Evolutionary conservation across 1,140 invertebrate species (phyloP), one percentile per base, ranked within the genome.

Genomic region (Temnothorax longispinosus): DNA sequence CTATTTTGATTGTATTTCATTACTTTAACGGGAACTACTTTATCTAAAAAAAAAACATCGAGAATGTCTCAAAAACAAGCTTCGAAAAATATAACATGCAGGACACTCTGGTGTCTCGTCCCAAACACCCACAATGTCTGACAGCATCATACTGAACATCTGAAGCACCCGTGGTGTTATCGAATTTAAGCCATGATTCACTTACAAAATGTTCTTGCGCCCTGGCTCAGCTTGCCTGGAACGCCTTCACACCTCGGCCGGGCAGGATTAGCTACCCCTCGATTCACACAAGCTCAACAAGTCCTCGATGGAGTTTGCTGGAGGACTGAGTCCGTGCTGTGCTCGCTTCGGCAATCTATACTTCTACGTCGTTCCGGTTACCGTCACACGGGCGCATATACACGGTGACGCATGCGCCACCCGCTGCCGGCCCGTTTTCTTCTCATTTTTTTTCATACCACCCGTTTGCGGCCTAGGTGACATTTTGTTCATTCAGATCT

Each of bases 321-420:
- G 89, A 94, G 93, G 87, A 94, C 91, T 94, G 93, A 92, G 90
- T 88, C 80, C 69, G 82, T 92, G 86, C 82, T 50, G 85, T 86
- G 84, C 69, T 77, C 21, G 69, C 89, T 81, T 86, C 72, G 89
- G 82, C 93, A 93, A 94, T 94, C 94, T 94, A 94, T 94, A 94
- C 94, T 93, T 90, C 80, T 78, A 88, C 90, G 90, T 87, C 82
- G 92, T 91, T 93, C 90, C 86, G 89, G 87, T 91, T 89, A 75
- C 89, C 89, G 72, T 92, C 89, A 87, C 92, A 89, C 88, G 92
- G 77, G 92, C 92, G 92, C 91, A 89, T 89, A 60, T 58, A 64
- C 65, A 50, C 21, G 10, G 18, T 18, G 67, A 86, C 93, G 93
- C 93, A 93, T 87, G 93, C 93, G 92, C 87, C 50, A 58, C 81